Evolutionary conservation across 2,888 invertebrate genomes (phyloP).

Genomic region (Cryptus armator): DNA sequence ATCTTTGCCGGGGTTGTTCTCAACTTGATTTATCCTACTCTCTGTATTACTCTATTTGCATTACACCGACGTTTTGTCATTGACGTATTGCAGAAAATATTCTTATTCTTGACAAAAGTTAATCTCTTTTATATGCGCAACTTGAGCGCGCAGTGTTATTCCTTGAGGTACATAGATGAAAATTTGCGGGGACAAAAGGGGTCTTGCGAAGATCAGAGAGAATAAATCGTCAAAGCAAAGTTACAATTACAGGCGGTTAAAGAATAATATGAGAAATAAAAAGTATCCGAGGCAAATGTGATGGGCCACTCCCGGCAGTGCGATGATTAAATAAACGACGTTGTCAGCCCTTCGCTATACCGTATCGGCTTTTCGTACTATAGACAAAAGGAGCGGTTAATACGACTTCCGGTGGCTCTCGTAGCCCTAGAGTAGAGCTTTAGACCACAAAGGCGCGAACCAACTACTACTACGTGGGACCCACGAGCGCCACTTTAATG

Average conservation of each 20-base stretch:
- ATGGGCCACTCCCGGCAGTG: neutral
- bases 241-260: neutral
- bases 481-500: constrained; percentile 27
- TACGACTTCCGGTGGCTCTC: constrained; percentile 28
- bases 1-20: neutral
- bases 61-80: neutral
- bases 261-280: constrained; percentile 18
- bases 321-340: constrained; percentile 14
- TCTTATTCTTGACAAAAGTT: neutral
- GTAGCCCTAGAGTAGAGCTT: neutral
- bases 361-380: neutral
- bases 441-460: constrained; percentile 17
- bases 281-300: neutral
- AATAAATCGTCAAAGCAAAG: neutral
- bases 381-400: constrained; percentile 1
- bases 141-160: neutral
- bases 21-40: neutral
- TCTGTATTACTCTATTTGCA: neutral
- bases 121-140: neutral
- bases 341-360: neutral
- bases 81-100: neutral
- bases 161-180: too few species aligned
- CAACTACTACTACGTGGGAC: neutral
- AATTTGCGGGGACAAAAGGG: neutral
- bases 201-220: neutral